Evolutionary conservation across 2,888 invertebrate genomes (phyloP).

Genomic region (Herminia tarsipennalis): DNA sequence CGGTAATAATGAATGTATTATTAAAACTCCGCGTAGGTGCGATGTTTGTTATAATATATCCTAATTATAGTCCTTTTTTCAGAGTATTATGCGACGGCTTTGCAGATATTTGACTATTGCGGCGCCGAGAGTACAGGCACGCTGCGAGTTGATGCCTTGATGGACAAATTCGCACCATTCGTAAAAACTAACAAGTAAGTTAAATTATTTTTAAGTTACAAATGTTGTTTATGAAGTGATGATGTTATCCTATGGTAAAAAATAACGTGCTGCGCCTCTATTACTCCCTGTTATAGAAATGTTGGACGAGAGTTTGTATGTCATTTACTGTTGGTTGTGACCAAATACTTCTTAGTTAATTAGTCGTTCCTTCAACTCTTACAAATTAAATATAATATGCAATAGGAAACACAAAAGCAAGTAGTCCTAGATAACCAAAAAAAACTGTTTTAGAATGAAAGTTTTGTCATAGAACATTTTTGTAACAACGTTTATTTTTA

Average conservation of each 20-base stretch:
- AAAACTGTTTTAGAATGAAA: too few species aligned
- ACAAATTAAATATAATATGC: too few species aligned
- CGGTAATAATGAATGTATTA: slow-evolving; percentile 64
- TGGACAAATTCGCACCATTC: slow-evolving; percentile 78
- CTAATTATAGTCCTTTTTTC: slow-evolving; percentile 62
- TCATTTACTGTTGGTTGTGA: too few species aligned
- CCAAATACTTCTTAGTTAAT: too few species aligned
- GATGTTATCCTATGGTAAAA: not conserved
- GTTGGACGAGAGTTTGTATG: too few species aligned
- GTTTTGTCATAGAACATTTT: too few species aligned
- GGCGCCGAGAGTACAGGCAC: slow-evolving; percentile 66
- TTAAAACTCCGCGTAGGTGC: slow-evolving; percentile 69
- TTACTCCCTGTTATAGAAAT: too few species aligned
- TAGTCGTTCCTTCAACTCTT: too few species aligned
- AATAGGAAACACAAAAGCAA: too few species aligned
- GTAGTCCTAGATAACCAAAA: too few species aligned
- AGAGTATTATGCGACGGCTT: slow-evolving; percentile 77
- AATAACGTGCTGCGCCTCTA: too few species aligned
- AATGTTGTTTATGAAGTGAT: not conserved
- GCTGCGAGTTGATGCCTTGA: slow-evolving; percentile 70
- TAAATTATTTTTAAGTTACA: slow-evolving; percentile 5
- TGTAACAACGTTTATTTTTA: too few species aligned
- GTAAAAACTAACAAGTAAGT: slow-evolving; percentile 79
- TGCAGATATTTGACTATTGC: slow-evolving; percentile 78
- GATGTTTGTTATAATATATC: slow-evolving; percentile 52